Percentiles rank a stretch among this genome's conserved stretches.
These are phyloP conservation scores for Rambutsinella grinnellia DNA, from an alignment of 2,888 invertebrate species.

Conservation along the genomic window DNA sequence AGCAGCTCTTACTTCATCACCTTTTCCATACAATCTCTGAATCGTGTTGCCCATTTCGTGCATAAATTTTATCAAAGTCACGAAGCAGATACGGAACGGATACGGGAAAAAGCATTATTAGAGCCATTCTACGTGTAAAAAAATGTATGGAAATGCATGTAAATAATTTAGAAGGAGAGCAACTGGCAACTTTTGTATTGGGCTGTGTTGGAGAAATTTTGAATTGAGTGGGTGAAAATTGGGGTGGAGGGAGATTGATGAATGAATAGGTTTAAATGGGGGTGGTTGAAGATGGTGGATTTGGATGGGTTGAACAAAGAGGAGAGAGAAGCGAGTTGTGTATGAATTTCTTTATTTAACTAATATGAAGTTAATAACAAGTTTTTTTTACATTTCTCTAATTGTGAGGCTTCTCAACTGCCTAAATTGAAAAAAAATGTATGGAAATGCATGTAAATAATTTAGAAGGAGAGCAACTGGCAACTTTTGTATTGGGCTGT, in stretches of 20 bases:
- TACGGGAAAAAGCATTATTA: too few relatives aligned
- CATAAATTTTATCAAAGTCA: too few relatives aligned
- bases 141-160: not conserved
- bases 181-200: not conserved
- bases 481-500: not conserved
- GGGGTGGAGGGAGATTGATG: not conserved
- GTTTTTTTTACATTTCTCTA: slow-evolving; percentile 12
- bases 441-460: not conserved
- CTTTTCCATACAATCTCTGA: too few relatives aligned
- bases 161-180: not conserved
- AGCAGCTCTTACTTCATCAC: too few relatives aligned
- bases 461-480: not conserved
- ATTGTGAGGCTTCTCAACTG: slow-evolving; percentile 17
- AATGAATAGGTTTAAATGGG: not conserved
- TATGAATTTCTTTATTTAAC: too few relatives aligned
- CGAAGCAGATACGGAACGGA: too few relatives aligned
- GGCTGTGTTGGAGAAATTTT: not conserved
- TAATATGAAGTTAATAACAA: too few relatives aligned
- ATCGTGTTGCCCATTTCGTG: too few relatives aligned
- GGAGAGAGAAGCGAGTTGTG: not conserved
- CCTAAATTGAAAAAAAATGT: not conserved
- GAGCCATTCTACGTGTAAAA: too few relatives aligned
- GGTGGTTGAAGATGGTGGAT: not conserved
- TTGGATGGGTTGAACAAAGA: not conserved
- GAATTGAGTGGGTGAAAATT: not conserved